Percentiles rank a stretch among this genome's conserved stretches.
Evolutionary conservation across 2,888 invertebrate genomes (phyloP).

Genomic region (Eledone cirrhosa): DNA sequence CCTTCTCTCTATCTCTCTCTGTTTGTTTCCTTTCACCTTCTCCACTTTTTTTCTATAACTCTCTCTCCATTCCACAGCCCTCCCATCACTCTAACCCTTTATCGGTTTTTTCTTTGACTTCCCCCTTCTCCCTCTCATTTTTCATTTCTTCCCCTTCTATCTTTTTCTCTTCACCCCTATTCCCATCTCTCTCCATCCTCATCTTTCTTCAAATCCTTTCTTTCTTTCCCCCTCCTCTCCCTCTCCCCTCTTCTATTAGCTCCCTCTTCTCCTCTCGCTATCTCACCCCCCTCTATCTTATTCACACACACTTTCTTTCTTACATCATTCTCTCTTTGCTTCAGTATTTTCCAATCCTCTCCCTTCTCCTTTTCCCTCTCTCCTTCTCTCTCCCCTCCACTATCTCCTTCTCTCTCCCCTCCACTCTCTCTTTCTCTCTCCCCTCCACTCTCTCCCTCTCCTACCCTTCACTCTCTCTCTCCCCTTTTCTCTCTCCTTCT

Average conservation of each 20-base stretch:
- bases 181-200: not conserved
- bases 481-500: not conserved
- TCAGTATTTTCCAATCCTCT: not conserved
- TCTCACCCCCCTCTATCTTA: not conserved
- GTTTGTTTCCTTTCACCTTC: not conserved
- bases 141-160: no score
- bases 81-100: not conserved
- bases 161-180: slow-evolving; percentile 15
- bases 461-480: slow-evolving; percentile 17
- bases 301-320: not conserved
- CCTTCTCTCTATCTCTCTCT: slow-evolving; percentile 16
- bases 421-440: not conserved
- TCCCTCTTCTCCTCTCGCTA: not conserved
- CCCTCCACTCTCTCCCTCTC: slow-evolving; percentile 1
- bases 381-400: not conserved
- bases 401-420: not conserved
- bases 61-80: not conserved
- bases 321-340: not conserved
- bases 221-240: not conserved
- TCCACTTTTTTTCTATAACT: slow-evolving; percentile 3
- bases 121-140: not conserved
- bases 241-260: not conserved
- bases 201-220: not conserved
- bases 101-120: not conserved
- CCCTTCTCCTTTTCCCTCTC: not conserved